Evolutionary conservation across 1,140 invertebrate species (phyloP).

Genomic region (Trachelipus rathkii): DNA sequence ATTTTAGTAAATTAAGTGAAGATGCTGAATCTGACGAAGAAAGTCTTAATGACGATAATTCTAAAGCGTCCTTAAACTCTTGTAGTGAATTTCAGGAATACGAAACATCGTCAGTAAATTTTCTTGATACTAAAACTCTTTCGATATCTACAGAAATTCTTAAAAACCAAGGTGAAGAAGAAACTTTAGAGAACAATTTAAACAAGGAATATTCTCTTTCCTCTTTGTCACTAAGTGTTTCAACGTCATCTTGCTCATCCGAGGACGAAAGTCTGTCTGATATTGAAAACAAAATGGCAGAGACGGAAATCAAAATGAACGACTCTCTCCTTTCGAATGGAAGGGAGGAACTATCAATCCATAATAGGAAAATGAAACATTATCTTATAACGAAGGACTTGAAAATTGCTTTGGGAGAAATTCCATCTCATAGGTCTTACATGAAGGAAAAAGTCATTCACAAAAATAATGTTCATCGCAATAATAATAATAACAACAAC

Average conservation of each 20-base stretch:
- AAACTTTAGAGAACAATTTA: not conserved
- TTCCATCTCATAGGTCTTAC: not conserved
- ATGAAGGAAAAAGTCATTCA: not conserved
- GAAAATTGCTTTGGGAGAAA: slow-evolving; percentile 21
- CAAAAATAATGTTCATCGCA: slow-evolving; percentile 18
- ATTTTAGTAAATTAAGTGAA: not conserved
- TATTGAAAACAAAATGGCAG: slow-evolving; percentile 41
- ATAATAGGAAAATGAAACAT: slow-evolving; percentile 36
- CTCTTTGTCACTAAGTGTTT: not conserved
- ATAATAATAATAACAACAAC: slow-evolving; percentile 26
- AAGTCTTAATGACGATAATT: not conserved
- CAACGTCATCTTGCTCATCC: slow-evolving; percentile 18
- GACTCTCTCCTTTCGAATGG: slow-evolving; percentile 49
- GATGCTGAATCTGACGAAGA: not conserved
- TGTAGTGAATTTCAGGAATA: not conserved
- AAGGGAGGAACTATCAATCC: slow-evolving; percentile 46
- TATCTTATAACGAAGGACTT: slow-evolving; percentile 36
- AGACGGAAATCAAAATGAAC: slow-evolving; percentile 47
- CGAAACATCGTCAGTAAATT: not conserved
- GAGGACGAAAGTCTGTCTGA: slow-evolving; percentile 48
- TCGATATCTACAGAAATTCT: not conserved
- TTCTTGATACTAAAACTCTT: not conserved
- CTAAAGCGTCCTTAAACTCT: not conserved
- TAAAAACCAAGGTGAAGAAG: not conserved
- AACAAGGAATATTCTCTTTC: not conserved